A percentile compares a stretch with the other conserved stretches of the same genome.
Conservation (phyloP, 2,888 invertebrate genomes). For the Harpalus rufipes region DNA sequence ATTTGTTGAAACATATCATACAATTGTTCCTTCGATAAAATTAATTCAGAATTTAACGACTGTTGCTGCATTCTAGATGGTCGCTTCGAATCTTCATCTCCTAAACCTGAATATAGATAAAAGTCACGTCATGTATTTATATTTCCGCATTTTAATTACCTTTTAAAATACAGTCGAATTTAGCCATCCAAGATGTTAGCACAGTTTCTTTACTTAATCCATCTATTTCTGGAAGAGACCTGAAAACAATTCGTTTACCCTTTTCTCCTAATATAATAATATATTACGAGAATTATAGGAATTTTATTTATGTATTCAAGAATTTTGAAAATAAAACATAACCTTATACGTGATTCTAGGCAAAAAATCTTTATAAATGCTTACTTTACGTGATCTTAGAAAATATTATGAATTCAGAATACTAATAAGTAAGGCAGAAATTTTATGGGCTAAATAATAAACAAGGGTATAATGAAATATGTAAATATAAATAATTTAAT, state of each 20-base stretch:
- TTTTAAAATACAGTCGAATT: constrained; percentile 99
- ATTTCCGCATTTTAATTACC: constrained; percentile 78
- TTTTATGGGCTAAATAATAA: background rate
- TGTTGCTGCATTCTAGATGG: constrained; percentile 93
- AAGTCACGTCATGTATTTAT: background rate
- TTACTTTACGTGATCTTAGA: constrained; percentile 13
- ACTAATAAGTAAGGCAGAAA: constrained; percentile 19
- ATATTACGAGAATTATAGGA: background rate
- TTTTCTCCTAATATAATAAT: background rate
- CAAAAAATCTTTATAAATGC: constrained; percentile 11
- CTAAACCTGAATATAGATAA: constrained; percentile 78
- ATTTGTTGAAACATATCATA: constrained; percentile 99
- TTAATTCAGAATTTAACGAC: constrained; percentile 93
- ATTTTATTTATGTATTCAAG: constrained; percentile 25
- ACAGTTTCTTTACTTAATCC: constrained; percentile 99
- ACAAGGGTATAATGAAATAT: constrained; percentile 1
- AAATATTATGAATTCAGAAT: constrained; percentile 35
- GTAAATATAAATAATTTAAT: constrained; percentile 21
- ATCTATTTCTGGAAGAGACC: constrained; percentile 99
- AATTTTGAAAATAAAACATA: constrained; percentile 2
- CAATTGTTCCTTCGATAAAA: constrained; percentile 98
- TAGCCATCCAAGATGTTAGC: constrained; percentile 99
- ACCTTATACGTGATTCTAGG: constrained; percentile 5
- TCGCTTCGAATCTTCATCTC: constrained; percentile 92
- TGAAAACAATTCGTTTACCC: constrained; percentile 72